phyloP scores from a whole-genome alignment of 1,140 invertebrate species.

The Ceratosolen solmsi region DNA sequence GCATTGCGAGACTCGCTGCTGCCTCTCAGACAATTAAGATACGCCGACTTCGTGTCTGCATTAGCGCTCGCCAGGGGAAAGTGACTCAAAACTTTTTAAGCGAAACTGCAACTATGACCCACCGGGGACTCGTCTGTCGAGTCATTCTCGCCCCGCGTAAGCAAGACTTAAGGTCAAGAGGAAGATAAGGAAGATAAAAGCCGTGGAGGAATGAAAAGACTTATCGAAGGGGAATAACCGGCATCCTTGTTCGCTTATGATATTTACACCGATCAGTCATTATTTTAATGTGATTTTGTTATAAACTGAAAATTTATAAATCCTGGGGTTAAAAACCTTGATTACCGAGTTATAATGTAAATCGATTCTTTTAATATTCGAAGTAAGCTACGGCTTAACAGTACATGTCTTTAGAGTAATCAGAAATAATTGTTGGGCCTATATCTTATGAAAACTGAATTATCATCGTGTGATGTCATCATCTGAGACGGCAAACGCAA shows the following conservation, averaged over 20 bases:
- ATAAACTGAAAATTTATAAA: not conserved
- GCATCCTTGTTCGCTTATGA: not conserved
- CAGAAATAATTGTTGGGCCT: no score
- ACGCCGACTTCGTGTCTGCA: not conserved
- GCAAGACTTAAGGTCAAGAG: not conserved
- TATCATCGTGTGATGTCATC: no score
- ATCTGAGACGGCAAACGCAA: no score
- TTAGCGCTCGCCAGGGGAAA: not conserved
- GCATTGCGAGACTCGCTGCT: not conserved
- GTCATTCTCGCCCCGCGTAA: not conserved
- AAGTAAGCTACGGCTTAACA: no score
- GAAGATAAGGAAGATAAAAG: not conserved
- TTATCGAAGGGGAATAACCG: not conserved
- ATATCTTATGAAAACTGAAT: no score
- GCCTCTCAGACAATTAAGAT: constrained; percentile 19
- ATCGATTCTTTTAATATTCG: no score
- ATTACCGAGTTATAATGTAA: no score
- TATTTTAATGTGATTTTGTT: not conserved
- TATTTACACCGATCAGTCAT: not conserved
- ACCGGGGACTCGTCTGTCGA: not conserved
- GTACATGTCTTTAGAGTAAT: no score
- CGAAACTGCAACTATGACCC: not conserved
- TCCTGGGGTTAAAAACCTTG: no score
- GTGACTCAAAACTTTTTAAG: constrained; percentile 1
- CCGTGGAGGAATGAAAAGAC: not conserved